phyloP scores from a whole-genome alignment of 2,797 vertebrate species.

The Acanthornis magna region DNA sequence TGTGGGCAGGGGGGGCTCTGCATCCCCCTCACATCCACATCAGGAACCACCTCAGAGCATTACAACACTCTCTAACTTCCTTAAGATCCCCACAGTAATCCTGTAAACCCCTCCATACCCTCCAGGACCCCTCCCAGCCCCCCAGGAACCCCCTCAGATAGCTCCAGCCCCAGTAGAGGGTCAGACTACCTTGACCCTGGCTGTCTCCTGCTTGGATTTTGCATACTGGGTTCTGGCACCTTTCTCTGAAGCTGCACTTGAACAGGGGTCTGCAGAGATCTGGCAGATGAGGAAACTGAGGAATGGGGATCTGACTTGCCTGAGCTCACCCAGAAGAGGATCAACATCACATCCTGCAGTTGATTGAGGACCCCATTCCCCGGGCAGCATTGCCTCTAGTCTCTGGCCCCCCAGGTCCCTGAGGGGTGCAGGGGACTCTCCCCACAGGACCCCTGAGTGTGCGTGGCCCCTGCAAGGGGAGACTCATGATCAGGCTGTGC shows the following conservation, averaged over 20 bases:
- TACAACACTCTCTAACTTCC: not conserved
- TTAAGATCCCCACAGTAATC: not conserved
- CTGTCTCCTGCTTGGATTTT: not conserved
- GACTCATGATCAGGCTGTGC: not conserved
- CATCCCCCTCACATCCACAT: not conserved
- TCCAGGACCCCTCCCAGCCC: not conserved
- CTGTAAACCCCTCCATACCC: not conserved
- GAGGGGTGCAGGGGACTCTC: not conserved
- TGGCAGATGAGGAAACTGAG: not conserved
- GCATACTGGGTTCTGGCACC: not conserved
- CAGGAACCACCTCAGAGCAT: not conserved
- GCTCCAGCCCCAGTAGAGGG: not conserved
- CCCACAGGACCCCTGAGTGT: rapidly evolving
- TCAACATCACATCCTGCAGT: not conserved
- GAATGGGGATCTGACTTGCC: not conserved
- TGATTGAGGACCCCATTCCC: not conserved
- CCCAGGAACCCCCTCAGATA: not conserved
- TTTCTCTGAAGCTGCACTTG: rapidly evolving
- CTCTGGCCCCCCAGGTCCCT: not conserved
- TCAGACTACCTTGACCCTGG: not conserved
- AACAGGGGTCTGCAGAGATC: not conserved
- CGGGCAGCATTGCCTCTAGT: not conserved
- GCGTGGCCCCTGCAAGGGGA: rapidly evolving
- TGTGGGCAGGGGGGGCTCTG: not conserved
- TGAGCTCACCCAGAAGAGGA: not conserved